Evolutionary conservation across 2,797 vertebrate genomes (phyloP).

Genomic region (Gadopsis marmoratus): DNA sequence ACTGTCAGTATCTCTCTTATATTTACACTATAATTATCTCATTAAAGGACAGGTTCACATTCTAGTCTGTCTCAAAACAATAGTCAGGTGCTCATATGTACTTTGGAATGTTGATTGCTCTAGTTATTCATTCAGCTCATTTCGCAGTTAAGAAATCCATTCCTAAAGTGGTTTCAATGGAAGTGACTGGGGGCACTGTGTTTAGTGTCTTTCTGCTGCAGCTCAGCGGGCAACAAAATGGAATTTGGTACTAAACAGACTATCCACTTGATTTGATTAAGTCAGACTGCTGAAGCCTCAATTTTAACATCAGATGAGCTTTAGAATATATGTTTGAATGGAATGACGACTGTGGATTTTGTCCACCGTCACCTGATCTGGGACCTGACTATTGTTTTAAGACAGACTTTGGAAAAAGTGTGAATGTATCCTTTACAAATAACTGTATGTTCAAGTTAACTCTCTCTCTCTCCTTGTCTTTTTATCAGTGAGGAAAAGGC

Average conservation of each 20-base stretch:
- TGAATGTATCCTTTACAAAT: neutral
- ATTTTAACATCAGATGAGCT: neutral
- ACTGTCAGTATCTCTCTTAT: constrained; percentile 85
- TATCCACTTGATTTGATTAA: neutral
- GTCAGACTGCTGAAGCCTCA: neutral
- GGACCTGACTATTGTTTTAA: neutral
- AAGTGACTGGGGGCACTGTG: neutral
- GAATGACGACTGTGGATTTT: neutral
- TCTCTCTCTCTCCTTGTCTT: constrained; percentile 23
- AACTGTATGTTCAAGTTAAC: neutral
- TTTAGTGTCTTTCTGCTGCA: neutral
- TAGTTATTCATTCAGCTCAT: neutral
- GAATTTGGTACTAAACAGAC: neutral
- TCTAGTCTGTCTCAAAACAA: neutral
- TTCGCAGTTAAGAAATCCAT: neutral
- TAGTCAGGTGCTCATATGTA: neutral
- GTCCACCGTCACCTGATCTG: neutral
- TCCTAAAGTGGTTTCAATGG: neutral
- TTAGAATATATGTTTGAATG: neutral
- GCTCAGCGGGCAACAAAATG: neutral
- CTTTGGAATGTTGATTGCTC: neutral
- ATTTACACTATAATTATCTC: neutral
- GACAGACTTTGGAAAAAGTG: neutral
- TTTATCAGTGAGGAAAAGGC: constrained; percentile 90
- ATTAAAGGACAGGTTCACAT: neutral